A percentile compares a stretch with the other conserved stretches of the same genome.
phyloP scores from a whole-genome alignment of 2,888 invertebrate species.

The Microctonus aethiopoides region DNA sequence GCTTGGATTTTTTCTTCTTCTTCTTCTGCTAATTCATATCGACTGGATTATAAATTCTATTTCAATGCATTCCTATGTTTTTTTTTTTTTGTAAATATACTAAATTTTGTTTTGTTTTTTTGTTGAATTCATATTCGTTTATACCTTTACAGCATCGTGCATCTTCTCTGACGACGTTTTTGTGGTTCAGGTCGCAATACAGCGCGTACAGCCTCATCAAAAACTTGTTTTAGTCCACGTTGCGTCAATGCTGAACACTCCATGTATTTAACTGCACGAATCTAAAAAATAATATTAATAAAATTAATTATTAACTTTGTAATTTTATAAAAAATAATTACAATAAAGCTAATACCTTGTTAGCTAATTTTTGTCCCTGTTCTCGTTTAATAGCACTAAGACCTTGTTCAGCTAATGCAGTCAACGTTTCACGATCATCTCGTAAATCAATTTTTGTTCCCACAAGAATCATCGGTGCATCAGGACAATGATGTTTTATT shows the following conservation, averaged over 20 bases:
- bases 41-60: conserved; percentile 21
- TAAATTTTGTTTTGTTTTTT: conserved; percentile 18
- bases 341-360: conserved; percentile 71
- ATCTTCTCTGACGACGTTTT: conserved; percentile 93
- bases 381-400: conserved; percentile 96
- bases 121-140: conserved; percentile 30
- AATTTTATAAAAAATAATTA: background rate
- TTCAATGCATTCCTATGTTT: conserved; percentile 14
- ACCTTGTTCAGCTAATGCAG: conserved; percentile 91
- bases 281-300: conserved; percentile 68
- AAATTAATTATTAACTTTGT: background rate
- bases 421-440: conserved; percentile 96
- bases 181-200: conserved; percentile 97
- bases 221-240: conserved; percentile 96
- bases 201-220: conserved; percentile 98
- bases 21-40: conserved; percentile 34
- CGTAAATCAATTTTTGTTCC: conserved; percentile 99
- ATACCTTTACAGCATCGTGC: conserved; percentile 78
- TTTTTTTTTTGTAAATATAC: conserved; percentile 25
- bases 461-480: conserved; percentile 98
- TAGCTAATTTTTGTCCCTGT: conserved; percentile 98
- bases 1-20: conserved; percentile 25
- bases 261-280: conserved; percentile 98
- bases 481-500: conserved; percentile 99
- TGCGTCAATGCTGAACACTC: conserved; percentile 99